phyloP scores from a whole-genome alignment of 2,888 invertebrate species.

The Heliconius sara region DNA sequence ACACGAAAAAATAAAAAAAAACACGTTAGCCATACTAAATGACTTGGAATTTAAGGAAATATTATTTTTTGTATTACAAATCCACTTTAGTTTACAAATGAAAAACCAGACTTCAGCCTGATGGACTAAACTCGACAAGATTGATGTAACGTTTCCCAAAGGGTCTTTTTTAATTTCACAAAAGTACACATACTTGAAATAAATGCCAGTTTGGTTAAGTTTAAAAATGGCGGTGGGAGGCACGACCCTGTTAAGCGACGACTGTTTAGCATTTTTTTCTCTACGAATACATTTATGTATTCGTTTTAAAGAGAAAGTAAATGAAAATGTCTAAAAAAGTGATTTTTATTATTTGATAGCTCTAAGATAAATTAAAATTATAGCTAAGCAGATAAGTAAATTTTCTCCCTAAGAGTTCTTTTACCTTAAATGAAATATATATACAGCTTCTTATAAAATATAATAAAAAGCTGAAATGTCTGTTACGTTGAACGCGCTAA shows the following conservation, averaged over 20 bases:
- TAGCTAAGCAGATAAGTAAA: too few relatives aligned
- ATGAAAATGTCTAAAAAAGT: too few relatives aligned
- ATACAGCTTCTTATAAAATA: too few relatives aligned
- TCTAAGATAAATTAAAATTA: too few relatives aligned
- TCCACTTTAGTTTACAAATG: conserved; percentile 12
- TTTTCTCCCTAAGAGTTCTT: too few relatives aligned
- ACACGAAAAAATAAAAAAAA: not conserved
- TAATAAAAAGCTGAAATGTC: too few relatives aligned
- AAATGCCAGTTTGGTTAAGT: conserved; percentile 43
- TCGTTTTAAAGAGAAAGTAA: too few relatives aligned
- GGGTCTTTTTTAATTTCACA: conserved; percentile 40
- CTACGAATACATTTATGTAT: conserved; percentile 19
- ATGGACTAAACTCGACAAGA: conserved; percentile 4
- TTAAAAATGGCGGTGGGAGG: conserved; percentile 51
- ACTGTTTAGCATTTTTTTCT: conserved; percentile 58
- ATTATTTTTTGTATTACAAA: not conserved
- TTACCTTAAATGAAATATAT: too few relatives aligned
- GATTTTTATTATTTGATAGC: too few relatives aligned
- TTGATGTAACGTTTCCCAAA: conserved; percentile 19
- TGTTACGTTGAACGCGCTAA: too few relatives aligned
- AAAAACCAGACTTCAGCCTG: conserved; percentile 16
- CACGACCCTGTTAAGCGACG: conserved; percentile 49
- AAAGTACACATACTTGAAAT: conserved; percentile 38
- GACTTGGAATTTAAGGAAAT: not conserved
- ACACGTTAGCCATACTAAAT: not conserved